Percentiles rank a stretch among this genome's conserved stretches.
Conservation (phyloP, 2,888 invertebrate species). For the Phaonia tiefii region DNA sequence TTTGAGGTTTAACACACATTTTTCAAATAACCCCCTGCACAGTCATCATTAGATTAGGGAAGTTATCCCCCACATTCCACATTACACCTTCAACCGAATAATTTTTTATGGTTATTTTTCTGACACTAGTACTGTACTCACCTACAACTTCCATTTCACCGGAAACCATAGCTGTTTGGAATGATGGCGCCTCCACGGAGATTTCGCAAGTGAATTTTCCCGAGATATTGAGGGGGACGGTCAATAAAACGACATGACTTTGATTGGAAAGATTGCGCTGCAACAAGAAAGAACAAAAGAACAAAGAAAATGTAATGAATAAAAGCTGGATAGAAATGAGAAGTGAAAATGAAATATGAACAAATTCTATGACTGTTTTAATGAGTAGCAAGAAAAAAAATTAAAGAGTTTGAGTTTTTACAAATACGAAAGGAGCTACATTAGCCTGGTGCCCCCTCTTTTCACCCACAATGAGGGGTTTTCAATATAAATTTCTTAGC, state of each 20-base stretch:
- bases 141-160: conserved; percentile 81
- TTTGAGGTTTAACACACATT: conserved; percentile 43
- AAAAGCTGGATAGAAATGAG: conserved; percentile 38
- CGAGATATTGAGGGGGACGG: conserved; percentile 80
- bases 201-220: conserved; percentile 81
- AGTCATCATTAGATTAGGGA: not conserved
- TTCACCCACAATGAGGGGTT: not conserved
- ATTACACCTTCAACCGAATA: conserved; percentile 8
- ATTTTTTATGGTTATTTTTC: conserved; percentile 31
- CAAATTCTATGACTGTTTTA: conserved; percentile 27
- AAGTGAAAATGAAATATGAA: conserved; percentile 49
- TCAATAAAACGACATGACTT: conserved; percentile 80
- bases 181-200: conserved; percentile 80
- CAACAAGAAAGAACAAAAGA: conserved; percentile 54
- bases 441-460: no score
- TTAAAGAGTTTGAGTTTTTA: conserved; percentile 29
- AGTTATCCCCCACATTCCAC: not conserved
- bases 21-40: conserved; percentile 37
- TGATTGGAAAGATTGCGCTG: conserved; percentile 80
- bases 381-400: not conserved
- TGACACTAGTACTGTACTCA: conserved; percentile 74
- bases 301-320: conserved; percentile 68
- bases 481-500: conserved; percentile 46
- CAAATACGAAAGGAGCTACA: not conserved
- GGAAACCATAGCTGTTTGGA: conserved; percentile 80